Evolutionary conservation across 2,888 invertebrate genomes (phyloP), one percentile per base, ranked within the genome.

Genomic region (Pollenia griseotomentosa): DNA sequence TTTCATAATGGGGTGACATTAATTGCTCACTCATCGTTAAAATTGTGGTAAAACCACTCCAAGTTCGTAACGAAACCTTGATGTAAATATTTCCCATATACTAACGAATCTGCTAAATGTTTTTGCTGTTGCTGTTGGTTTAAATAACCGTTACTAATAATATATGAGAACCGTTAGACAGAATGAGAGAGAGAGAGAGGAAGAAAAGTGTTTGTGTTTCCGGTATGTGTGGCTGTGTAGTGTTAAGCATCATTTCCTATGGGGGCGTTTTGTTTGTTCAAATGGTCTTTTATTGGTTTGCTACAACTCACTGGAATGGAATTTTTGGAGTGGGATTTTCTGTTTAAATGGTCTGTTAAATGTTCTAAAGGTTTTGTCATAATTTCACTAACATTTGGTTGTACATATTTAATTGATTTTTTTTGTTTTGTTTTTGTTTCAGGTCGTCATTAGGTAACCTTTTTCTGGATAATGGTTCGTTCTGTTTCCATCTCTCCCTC

Each of bases 1-100:
- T 92, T 93, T 93, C 92, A 92, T 92, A 93, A 93, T 93, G 92
- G 93, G 93, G 93, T 93, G 93, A 93, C 93, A 93, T 93, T 93
- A 93, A 93, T 93, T 93, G 92, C 91, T 91, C 91, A 90, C 88
- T 89, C 88, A 89, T 89, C 88, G 81, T 91, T 89, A 90, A 89
- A 89, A 77, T 66, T 79, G 79, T 79, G 83, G 86, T 86, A 89
- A 88, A 90, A 87, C 82, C 63, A 83, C 86, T 82, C 63, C 65
- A 33, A 78, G 44, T 68, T 33, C 33, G 33, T 33, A 33, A 33
- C 33, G 33, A 33, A 86, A 80, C 87, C 68, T 75, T 81, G 71
- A 88, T 85, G 90, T 91, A 90, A 90, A 90, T 90, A 89, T 90
- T 90, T 91, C 90, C 89, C 63, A 51, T 48, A 59, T 51, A 48